Percentiles rank a stretch among this genome's conserved stretches.
These are phyloP conservation scores for Zaprionus camerounensis DNA, from an alignment of 1,140 invertebrate genomes.

Conservation along the genomic window DNA sequence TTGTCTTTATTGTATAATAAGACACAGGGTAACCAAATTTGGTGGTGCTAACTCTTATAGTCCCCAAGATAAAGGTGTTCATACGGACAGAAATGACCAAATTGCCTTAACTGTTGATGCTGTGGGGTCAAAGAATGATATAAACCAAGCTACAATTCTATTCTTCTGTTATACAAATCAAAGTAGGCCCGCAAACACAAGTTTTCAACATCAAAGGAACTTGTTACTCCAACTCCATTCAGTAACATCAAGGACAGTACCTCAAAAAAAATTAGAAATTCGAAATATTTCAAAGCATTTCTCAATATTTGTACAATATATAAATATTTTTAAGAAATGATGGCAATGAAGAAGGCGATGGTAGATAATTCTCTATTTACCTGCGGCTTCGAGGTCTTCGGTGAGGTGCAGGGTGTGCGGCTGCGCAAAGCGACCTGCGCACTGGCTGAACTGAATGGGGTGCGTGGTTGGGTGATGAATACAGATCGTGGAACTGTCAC, in stretches of 20 bases:
- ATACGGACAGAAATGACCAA: too few relatives aligned
- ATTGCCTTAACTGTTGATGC: too few relatives aligned
- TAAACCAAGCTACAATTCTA: too few relatives aligned
- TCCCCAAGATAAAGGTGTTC: too few relatives aligned
- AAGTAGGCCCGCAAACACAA: background rate
- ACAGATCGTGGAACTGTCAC: conserved; percentile 87
- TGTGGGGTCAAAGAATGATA: too few relatives aligned
- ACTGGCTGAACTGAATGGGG: conserved; percentile 85
- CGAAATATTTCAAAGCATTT: background rate
- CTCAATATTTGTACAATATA: background rate
- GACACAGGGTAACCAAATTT: too few relatives aligned
- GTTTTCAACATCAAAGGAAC: background rate
- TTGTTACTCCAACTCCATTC: background rate
- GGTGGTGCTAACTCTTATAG: too few relatives aligned
- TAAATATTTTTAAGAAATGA: conserved; percentile 4
- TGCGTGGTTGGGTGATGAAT: conserved; percentile 89
- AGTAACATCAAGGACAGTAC: background rate
- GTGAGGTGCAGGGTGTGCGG: conserved; percentile 86
- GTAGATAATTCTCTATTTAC: conserved; percentile 48
- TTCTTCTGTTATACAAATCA: too few relatives aligned
- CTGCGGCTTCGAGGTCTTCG: conserved; percentile 86
- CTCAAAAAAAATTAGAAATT: background rate
- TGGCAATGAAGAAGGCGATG: background rate
- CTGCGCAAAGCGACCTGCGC: conserved; percentile 87
- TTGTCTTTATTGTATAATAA: too few relatives aligned